Conservation (phyloP, 2,797 vertebrate species). For the Diplodus puntazzo region DNA sequence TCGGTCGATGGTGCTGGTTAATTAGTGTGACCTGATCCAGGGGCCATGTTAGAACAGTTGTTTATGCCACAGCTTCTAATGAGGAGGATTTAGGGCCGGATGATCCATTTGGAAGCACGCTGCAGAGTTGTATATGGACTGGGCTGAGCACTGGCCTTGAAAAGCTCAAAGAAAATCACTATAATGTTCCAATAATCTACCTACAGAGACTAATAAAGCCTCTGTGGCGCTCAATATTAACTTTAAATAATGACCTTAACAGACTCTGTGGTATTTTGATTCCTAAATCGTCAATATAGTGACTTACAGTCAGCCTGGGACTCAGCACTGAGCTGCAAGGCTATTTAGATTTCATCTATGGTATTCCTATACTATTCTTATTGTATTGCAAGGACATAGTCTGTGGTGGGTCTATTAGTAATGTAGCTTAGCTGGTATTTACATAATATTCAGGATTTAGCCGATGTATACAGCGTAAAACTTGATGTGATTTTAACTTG, state of each 20-base stretch:
- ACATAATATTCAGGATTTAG: not conserved
- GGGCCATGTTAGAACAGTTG: slow-evolving; percentile 94
- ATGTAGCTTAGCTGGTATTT: not conserved
- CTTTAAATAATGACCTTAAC: slow-evolving; percentile 48
- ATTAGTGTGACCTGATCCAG: slow-evolving; percentile 99
- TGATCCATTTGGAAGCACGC: slow-evolving; percentile 67
- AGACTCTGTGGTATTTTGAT: slow-evolving; percentile 41
- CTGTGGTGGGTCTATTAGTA: slow-evolving; percentile 13
- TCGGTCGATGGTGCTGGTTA: slow-evolving; percentile 98
- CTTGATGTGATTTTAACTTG: not conserved
- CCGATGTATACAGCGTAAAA: not conserved
- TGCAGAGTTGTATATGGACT: slow-evolving; percentile 63
- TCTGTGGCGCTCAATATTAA: slow-evolving; percentile 49
- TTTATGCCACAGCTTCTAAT: slow-evolving; percentile 96
- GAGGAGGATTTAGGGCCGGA: slow-evolving; percentile 91
- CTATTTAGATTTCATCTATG: slow-evolving; percentile 24
- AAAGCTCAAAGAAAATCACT: slow-evolving; percentile 57
- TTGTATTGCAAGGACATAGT: not conserved
- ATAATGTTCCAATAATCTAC: slow-evolving; percentile 64
- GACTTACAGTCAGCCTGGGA: slow-evolving; percentile 18
- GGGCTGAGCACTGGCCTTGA: slow-evolving; percentile 48
- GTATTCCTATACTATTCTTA: slow-evolving; percentile 8
- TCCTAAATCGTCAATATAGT: slow-evolving; percentile 29
- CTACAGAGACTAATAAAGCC: slow-evolving; percentile 50
- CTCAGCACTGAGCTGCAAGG: slow-evolving; percentile 16